Evolutionary conservation across 2,888 invertebrate species (phyloP).

Genomic region (Synanthedon myopaeformis): DNA sequence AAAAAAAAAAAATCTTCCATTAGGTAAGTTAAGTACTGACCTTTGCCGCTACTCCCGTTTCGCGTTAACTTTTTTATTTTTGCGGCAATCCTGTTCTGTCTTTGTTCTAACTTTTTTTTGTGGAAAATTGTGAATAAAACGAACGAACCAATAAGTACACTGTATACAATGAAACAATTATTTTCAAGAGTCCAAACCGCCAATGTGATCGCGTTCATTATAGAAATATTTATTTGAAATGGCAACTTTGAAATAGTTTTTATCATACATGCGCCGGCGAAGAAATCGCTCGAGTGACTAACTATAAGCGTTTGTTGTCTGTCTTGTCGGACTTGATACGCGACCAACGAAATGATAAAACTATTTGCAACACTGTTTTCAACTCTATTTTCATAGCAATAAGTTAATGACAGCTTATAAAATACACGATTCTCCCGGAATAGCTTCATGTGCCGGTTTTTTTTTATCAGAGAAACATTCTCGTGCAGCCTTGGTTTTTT

Average conservation of each 20-base stretch:
- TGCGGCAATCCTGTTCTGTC: slow-evolving; percentile 25
- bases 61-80: slow-evolving; percentile 36
- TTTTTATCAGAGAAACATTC: no score
- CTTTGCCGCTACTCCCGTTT: slow-evolving; percentile 29
- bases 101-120: slow-evolving; percentile 43
- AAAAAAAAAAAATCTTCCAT: background rate
- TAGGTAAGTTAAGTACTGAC: slow-evolving; percentile 17
- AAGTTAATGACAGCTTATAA: background rate
- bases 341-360: background rate
- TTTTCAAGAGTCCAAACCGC: slow-evolving; percentile 53
- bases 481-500: no score
- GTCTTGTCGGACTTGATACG: background rate
- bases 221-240: slow-evolving; percentile 6
- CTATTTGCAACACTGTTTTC: background rate
- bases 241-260: background rate
- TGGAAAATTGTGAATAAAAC: slow-evolving; percentile 49
- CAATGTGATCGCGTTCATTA: slow-evolving; percentile 52
- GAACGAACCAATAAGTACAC: slow-evolving; percentile 43
- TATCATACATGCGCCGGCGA: background rate
- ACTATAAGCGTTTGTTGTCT: background rate
- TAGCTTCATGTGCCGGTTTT: no score
- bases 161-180: slow-evolving; percentile 55
- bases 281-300: background rate
- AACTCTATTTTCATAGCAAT: background rate
- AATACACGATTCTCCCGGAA: no score